Base-by-base conservation (phyloP, 2,888 invertebrate species). In the Oscheius sp. region DNA sequence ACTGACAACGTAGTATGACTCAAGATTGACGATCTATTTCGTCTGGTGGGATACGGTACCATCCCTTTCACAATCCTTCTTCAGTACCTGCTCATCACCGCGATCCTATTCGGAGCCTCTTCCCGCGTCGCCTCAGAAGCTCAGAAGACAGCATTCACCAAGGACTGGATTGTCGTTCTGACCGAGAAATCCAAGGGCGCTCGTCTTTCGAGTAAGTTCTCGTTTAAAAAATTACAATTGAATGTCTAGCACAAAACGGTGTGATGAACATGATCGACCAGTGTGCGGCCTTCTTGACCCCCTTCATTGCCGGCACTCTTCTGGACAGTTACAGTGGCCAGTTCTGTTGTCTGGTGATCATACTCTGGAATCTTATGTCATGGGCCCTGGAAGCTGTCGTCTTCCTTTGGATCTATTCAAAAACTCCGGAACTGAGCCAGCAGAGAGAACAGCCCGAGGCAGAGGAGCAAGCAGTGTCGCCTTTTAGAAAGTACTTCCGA, bases 81-180 rank as follows among this genome's bases (percentile, higher is more conserved):
- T 11, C 72, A 81, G 81, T 9, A 59, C 10, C 13, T 75, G 2
- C 72, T 83, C 11, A 7, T 77, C 2, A 21, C 62, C 1, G 82
- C 82, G 2, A 47, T 79, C 7, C 29, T 79, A 3, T 65, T 80
- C 55, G 78, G 78, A 1, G 76, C 79, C 0, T n/a, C 80, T 29
- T 78, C 81, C 1, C 71, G 80, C 50, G 76, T 83, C 0, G 86
- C 87, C 11, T 81, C 81, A 48, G 87, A 86, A 68, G 81, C 85
- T 9, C 85, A 87, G 74, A 83, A 79, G 74, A 79, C 83, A 9
- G 84, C 85, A 5, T 87, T 87, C 74, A 81, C 81, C 2, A 87
- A 86, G 58, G 87, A 87, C 53, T 87, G 87, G 87, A 80, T 87
- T 4, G 83, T 87, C 21, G 85, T 84, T 0, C 79, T 87, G 62